Conservation (phyloP, 2,113 vertebrate genomes). For the Aramus guarauna region DNA sequence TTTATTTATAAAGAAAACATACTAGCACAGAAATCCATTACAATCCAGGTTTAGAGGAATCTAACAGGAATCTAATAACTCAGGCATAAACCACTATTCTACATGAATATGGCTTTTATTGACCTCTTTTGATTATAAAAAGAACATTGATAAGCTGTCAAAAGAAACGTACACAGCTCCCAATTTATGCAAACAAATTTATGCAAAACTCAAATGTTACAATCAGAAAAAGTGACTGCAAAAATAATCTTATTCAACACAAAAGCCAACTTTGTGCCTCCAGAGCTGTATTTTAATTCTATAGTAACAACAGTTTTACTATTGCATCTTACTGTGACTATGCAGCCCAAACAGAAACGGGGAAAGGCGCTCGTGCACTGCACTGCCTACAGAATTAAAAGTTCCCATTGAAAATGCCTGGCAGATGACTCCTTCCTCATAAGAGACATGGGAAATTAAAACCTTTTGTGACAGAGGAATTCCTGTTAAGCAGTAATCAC, state of each 20-base stretch:
- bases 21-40: background rate
- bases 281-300: background rate
- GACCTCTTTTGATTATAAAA: background rate
- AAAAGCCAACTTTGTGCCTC: background rate
- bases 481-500: background rate
- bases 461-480: background rate
- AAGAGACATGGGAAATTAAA: background rate
- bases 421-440: background rate
- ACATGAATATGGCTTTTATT: background rate
- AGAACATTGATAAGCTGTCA: background rate
- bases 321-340: background rate
- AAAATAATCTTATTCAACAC: background rate
- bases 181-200: background rate
- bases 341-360: background rate
- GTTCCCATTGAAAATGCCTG: background rate
- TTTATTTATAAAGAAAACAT: background rate
- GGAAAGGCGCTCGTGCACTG: background rate
- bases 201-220: background rate
- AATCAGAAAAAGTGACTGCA: background rate
- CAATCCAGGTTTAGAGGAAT: background rate
- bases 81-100: background rate
- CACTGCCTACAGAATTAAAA: background rate
- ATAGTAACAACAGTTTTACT: background rate
- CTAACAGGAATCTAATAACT: background rate
- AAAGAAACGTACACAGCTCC: background rate